Conservation (phyloP, 2,888 invertebrate species). For the Mayetiola destructor region DNA sequence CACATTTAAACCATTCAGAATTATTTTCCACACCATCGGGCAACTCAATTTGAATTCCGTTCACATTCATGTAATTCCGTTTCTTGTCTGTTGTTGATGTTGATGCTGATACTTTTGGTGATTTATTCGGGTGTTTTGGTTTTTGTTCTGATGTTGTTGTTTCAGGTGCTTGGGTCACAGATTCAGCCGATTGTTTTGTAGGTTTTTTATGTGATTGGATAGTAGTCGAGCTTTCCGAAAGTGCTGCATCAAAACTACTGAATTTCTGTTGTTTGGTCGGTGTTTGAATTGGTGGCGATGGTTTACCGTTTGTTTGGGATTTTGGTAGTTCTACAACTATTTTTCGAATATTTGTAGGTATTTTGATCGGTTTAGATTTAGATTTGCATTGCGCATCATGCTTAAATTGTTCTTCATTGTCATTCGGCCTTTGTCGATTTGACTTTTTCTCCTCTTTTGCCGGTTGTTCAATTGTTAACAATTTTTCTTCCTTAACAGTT, state of each 20-base stretch:
- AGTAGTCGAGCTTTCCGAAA: not conserved
- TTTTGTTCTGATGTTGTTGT: not conserved
- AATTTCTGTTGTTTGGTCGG: not conserved
- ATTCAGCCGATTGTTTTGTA: not conserved
- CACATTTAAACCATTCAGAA: not conserved
- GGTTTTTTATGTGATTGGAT: not conserved
- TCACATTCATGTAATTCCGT: too few species aligned
- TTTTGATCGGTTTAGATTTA: not conserved
- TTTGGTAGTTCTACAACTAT: not conserved
- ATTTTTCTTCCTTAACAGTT: too few species aligned
- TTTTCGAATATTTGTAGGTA: slow-evolving; percentile 6
- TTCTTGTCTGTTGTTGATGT: too few species aligned
- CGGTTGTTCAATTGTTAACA: too few species aligned
- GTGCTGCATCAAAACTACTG: not conserved
- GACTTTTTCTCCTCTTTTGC: too few species aligned
- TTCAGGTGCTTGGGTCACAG: not conserved
- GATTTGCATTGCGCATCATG: too few species aligned
- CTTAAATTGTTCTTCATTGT: too few species aligned
- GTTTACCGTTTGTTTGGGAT: not conserved
- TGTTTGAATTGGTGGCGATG: not conserved
- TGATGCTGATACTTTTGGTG: not conserved
- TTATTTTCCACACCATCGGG: not conserved
- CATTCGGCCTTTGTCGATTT: too few species aligned
- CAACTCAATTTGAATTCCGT: not conserved
- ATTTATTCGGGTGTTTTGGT: not conserved